These are phyloP conservation scores for Onychomys torridus DNA, from an alignment of 2,797 vertebrate species.

Conservation along the genomic window DNA sequence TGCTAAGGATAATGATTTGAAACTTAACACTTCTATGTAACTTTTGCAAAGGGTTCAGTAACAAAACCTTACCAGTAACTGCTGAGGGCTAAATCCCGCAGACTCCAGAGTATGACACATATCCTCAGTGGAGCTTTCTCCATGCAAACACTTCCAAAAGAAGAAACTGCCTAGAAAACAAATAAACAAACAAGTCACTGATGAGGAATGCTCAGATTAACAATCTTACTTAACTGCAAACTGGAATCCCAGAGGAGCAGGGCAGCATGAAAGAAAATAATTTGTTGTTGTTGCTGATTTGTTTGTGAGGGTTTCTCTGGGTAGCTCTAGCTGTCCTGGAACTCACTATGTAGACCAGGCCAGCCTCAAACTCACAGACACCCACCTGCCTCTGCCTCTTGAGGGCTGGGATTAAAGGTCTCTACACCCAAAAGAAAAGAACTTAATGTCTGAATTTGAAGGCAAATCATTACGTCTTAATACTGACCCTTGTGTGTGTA, in stretches of 20 bases:
- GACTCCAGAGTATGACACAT: constrained; percentile 92
- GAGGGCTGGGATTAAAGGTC: not conserved
- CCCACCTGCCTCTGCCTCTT: not conserved
- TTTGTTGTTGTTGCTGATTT: not conserved
- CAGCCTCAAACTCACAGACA: not conserved
- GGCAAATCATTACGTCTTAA: not conserved
- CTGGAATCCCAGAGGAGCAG: not conserved
- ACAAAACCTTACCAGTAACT: constrained; percentile 91
- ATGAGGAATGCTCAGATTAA: not conserved
- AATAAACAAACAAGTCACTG: not conserved
- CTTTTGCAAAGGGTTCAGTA: not conserved
- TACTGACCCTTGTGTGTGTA: not conserved
- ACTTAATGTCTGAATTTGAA: not conserved
- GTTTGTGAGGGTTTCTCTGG: not conserved
- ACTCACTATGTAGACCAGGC: not conserved
- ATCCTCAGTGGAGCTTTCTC: constrained; percentile 91
- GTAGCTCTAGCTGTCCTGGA: not conserved
- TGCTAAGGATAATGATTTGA: not conserved
- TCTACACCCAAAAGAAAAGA: not conserved
- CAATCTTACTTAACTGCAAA: not conserved
- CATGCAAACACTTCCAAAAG: constrained; percentile 96
- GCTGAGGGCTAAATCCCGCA: constrained; percentile 94
- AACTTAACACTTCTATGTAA: not conserved
- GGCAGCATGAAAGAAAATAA: not conserved
- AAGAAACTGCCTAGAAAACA: constrained; percentile 92